These are phyloP conservation scores for Pantherophis guttatus DNA, from an alignment of 2,113 vertebrate genomes.

Conservation along the genomic window DNA sequence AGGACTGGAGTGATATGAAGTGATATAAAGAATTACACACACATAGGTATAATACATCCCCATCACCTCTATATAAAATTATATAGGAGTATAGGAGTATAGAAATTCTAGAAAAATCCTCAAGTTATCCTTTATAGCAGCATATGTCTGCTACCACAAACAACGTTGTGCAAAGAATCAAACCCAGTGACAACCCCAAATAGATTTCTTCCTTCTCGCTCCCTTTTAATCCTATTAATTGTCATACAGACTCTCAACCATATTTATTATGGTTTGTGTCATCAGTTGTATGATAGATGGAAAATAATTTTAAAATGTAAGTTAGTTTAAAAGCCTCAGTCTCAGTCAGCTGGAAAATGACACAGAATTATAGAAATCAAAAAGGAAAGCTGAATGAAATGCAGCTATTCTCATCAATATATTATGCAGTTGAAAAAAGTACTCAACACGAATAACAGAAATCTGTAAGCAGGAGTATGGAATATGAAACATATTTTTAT, in stretches of 20 bases:
- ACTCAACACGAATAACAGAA: slow-evolving; percentile 9
- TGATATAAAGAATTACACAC: not conserved
- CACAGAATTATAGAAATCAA: not conserved
- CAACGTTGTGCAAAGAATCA: not conserved
- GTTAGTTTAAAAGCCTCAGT: not conserved
- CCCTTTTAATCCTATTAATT: slow-evolving; percentile 26
- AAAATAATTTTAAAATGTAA: not conserved
- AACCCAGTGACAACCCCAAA: not conserved
- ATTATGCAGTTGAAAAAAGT: not conserved
- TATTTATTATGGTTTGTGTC: slow-evolving; percentile 13
- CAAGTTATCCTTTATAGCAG: not conserved
- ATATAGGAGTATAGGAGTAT: not conserved
- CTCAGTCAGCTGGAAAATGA: not conserved
- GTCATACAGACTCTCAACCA: not conserved
- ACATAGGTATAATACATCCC: not conserved
- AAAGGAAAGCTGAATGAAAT: not conserved
- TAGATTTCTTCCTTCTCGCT: not conserved
- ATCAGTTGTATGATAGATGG: not conserved
- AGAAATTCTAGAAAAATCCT: not conserved
- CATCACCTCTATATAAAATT: not conserved
- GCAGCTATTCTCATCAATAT: not conserved
- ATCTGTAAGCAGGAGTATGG: slow-evolving; percentile 8
- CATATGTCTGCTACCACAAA: not conserved
- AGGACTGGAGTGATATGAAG: not conserved
- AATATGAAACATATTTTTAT: slow-evolving; percentile 14